Evolutionary conservation across 2,113 vertebrate genomes (phyloP).

Genomic region (Scopus umbretta): DNA sequence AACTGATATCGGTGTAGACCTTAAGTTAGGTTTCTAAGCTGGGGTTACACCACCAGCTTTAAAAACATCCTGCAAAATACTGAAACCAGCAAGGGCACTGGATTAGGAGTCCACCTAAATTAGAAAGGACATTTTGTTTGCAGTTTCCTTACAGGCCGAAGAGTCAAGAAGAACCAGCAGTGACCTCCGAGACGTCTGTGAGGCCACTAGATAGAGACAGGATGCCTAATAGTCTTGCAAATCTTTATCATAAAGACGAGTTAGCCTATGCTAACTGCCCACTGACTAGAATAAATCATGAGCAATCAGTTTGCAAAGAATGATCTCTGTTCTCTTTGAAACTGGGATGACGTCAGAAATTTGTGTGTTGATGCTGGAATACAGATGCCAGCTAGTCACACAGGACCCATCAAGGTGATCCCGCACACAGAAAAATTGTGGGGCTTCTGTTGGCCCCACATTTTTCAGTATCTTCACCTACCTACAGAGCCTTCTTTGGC

Average conservation of each 20-base stretch:
- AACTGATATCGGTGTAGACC: background rate
- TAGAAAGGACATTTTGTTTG: background rate
- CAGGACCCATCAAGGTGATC: background rate
- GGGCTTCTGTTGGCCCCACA: background rate
- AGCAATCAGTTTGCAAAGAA: background rate
- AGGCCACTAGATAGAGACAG: background rate
- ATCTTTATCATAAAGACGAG: background rate
- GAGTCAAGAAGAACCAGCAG: background rate
- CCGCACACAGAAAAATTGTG: background rate
- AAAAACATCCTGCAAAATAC: background rate
- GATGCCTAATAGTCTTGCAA: background rate
- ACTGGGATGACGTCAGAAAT: background rate
- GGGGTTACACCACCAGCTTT: background rate
- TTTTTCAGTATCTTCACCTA: background rate
- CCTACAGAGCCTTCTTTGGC: background rate
- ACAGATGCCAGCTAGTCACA: background rate
- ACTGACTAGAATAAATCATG: background rate
- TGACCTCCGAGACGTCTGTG: background rate
- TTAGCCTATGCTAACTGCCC: background rate
- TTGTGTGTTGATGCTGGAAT: background rate
- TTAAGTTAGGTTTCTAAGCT: background rate
- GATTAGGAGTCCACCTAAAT: background rate
- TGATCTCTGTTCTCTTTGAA: background rate
- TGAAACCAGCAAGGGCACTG: background rate
- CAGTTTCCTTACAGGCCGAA: background rate